These are phyloP conservation scores for Drosophila pegasa DNA, from an alignment of 2,888 invertebrate genomes.

Conservation along the genomic window DNA sequence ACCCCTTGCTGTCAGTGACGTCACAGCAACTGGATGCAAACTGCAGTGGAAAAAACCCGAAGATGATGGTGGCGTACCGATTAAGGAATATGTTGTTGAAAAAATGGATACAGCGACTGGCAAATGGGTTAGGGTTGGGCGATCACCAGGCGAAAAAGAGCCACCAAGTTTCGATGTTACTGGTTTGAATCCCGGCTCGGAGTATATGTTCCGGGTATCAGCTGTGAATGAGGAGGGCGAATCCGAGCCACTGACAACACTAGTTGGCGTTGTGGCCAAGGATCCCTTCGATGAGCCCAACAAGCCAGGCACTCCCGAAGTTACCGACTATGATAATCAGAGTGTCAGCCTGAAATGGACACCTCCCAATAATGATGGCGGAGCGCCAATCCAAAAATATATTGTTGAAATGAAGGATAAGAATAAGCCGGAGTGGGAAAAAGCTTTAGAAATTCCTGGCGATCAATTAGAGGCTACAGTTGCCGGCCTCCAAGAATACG, in stretches of 20 bases:
- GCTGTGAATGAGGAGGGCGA: conserved; percentile 99
- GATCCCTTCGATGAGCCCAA: conserved; percentile 99
- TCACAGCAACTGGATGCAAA: conserved; percentile 97
- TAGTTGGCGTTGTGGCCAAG: conserved; percentile 97
- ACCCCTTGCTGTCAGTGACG: conserved; percentile 94
- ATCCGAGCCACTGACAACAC: conserved; percentile 97
- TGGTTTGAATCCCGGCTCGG: conserved; percentile 96
- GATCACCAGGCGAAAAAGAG: conserved; percentile 92
- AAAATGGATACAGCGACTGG: conserved; percentile 96
- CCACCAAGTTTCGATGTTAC: conserved; percentile 89
- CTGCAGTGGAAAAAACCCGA: conserved; percentile 97
- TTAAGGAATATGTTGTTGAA: conserved; percentile 98
- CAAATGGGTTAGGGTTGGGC: conserved; percentile 89
- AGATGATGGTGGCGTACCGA: conserved; percentile 97
- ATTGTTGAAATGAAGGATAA: conserved; percentile 97
- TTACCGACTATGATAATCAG: conserved; percentile 97
- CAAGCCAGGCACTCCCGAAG: conserved; percentile 95
- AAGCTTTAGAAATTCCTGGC: conserved; percentile 91
- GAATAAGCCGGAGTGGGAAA: conserved; percentile 93
- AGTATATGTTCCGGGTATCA: conserved; percentile 98
- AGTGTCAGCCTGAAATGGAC: conserved; percentile 98
- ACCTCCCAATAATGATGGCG: conserved; percentile 95
- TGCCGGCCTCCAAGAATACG: conserved; percentile 94
- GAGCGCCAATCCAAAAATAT: conserved; percentile 98
- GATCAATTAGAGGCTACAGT: conserved; percentile 91